phyloP scores from a whole-genome alignment of 1,140 invertebrate species.

The Meloidogyne hapla region DNA sequence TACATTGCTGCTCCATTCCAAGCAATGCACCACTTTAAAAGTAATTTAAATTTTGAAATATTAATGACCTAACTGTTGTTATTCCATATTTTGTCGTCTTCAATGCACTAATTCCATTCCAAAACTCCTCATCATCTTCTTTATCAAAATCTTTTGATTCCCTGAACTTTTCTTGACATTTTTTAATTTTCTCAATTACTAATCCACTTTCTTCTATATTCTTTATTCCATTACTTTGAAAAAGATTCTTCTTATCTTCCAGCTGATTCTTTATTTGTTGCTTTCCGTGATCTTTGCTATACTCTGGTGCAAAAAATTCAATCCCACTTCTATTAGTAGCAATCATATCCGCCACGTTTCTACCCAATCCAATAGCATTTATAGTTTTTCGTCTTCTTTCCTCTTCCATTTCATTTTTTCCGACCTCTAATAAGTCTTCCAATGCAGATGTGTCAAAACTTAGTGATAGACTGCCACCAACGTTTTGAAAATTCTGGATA shows the following conservation, averaged over 20 bases:
- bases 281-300: neutral
- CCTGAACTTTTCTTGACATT: neutral
- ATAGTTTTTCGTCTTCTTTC: neutral
- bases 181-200: neutral
- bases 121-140: constrained; percentile 29
- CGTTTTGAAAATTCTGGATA: neutral
- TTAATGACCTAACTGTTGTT: neutral
- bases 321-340: neutral
- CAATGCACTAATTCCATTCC: constrained; percentile 4
- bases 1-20: constrained; percentile 28
- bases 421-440: neutral
- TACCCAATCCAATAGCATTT: neutral
- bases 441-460: neutral
- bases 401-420: neutral
- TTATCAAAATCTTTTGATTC: neutral
- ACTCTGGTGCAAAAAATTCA: neutral
- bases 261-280: neutral
- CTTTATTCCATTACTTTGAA: neutral
- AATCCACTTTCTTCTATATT: neutral
- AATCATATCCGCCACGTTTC: neutral
- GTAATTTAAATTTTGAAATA: neutral
- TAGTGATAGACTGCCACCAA: neutral
- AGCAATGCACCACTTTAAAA: constrained; percentile 32
- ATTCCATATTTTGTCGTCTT: constrained; percentile 11
- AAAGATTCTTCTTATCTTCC: neutral